Conservation (phyloP, 2,888 invertebrate genomes). For the Globia sparganii region DNA sequence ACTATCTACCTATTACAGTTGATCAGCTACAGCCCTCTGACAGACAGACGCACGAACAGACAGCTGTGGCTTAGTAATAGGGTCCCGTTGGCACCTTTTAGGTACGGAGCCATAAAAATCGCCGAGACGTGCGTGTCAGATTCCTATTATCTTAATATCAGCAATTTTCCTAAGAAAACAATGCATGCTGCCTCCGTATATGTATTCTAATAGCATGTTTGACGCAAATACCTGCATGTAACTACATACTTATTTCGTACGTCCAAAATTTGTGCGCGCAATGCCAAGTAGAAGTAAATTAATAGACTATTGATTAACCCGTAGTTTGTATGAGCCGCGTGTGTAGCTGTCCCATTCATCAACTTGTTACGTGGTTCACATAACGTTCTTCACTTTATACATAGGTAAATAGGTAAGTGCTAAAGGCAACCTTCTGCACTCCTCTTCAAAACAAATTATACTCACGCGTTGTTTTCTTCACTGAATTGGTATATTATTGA, state of each 20-base stretch:
- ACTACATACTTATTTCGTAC: constrained; percentile 16
- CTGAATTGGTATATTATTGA: constrained; percentile 77
- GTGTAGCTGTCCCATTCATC: constrained; percentile 63
- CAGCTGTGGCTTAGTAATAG: neutral
- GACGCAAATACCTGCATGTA: constrained; percentile 30
- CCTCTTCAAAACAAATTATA: constrained; percentile 68
- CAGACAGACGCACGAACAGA: too few relatives aligned
- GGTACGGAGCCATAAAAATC: neutral
- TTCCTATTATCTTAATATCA: constrained; percentile 58
- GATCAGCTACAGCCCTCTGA: neutral
- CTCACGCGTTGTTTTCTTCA: constrained; percentile 70
- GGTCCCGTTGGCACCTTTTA: neutral
- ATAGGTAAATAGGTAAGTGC: neutral
- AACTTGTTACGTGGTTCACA: constrained; percentile 64
- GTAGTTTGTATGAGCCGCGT: constrained; percentile 51
- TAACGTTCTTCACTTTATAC: constrained; percentile 36
- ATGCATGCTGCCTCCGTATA: constrained; percentile 1
- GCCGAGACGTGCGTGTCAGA: constrained; percentile 40
- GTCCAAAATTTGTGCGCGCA: constrained; percentile 28
- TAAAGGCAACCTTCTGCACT: constrained; percentile 59
- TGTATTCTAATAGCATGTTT: constrained; percentile 24
- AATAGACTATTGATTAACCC: constrained; percentile 38
- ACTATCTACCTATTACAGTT: neutral
- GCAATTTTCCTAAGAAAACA: constrained; percentile 39
- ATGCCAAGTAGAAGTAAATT: constrained; percentile 36